A percentile compares a stretch with the other conserved stretches of the same genome.
Evolutionary conservation across 2,888 invertebrate species (phyloP).

Genomic region (Hartigia nigra): DNA sequence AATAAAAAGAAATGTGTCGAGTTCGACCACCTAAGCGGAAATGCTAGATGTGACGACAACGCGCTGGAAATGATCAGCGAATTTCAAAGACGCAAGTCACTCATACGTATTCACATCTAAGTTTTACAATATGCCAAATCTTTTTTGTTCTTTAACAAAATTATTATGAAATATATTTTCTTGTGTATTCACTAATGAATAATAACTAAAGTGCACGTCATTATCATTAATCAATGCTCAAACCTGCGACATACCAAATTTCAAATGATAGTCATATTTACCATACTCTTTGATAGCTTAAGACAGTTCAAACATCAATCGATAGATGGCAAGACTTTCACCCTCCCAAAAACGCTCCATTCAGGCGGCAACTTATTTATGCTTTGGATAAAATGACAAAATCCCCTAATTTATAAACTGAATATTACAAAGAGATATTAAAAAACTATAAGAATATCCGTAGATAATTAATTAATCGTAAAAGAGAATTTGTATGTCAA

Average conservation of each 20-base stretch:
- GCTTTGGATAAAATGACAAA: no score
- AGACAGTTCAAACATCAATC: no score
- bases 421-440: no score
- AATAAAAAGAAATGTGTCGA: not conserved
- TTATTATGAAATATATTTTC: not conserved
- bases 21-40: conserved; percentile 5
- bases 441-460: no score
- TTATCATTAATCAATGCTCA: not conserved
- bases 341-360: no score
- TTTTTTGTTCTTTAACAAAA: not conserved
- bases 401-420: no score
- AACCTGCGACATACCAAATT: not conserved
- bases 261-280: not conserved
- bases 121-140: not conserved
- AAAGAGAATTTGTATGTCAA: no score
- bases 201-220: not conserved
- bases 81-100: not conserved
- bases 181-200: not conserved
- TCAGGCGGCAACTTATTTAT: no score
- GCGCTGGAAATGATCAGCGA: not conserved
- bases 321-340: no score
- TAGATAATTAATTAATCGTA: no score
- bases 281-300: no score
- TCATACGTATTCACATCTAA: not conserved
- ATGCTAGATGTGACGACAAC: not conserved